Evolutionary conservation across 2,113 vertebrate genomes (phyloP), one percentile per base, ranked within the genome.

Genomic region (Pampusana beccarii): DNA sequence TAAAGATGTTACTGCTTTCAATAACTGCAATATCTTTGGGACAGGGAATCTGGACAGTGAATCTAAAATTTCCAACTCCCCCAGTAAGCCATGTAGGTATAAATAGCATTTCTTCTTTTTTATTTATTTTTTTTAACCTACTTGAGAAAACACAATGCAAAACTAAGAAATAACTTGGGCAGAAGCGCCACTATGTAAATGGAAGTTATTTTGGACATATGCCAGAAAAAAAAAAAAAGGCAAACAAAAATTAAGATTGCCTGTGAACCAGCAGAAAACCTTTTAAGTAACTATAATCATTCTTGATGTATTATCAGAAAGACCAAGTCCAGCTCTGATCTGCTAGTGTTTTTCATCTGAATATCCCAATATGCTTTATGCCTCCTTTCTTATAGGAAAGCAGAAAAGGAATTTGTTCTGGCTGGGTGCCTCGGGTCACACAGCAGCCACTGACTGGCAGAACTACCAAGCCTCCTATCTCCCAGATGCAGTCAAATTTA

Each of bases 221-320:
- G 8, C 61, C 2, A 2, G n/a, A n/a, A n/a, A n/a, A 61, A 80
- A 42, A 42, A 74, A 81, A 50, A 86, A 28, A 85, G 33, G 56
- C 42, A 92, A 93, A 89, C 48, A 92, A 81, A 96, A 95, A 89
- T 92, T 86, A 84, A 89, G 60, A 72, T 26, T 89, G 17, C 67
- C 56, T 86, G 24, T 71, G 86, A 94, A 95, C 33, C 29, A 74
- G 51, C 38, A 48, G 60, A 88, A 93, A 93, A 61, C 36, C 57
- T 96, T 95, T 96, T 89, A 95, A 91, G 86, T 89, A 75, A 82
- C 80, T 93, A 33, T 92, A 93, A 87, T 96, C 13, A 65, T 88
- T 93, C 61, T 69, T 89, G 77, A 91, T 92, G 80, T 79, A 75
- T 75, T 87, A 95, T 96, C 91, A 85, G 93, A 89, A 56, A 71